phyloP scores from a whole-genome alignment of 2,888 invertebrate genomes.

The Catotricha subobsoleta region DNA sequence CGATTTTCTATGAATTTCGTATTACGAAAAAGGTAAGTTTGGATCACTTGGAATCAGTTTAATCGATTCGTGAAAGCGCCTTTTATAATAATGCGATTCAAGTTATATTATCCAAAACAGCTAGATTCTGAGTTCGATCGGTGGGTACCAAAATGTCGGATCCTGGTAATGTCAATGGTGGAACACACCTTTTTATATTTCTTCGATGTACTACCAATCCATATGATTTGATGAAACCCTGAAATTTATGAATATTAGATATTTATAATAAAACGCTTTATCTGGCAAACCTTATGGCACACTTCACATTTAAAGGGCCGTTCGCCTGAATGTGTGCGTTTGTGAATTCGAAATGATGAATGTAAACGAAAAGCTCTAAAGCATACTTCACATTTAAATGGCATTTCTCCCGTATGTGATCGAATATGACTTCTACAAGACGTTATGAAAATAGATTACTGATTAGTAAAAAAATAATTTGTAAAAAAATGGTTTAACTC shows the following conservation, averaged over 20 bases:
- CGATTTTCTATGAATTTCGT: no score
- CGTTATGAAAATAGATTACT: background rate
- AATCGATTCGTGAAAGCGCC: no score
- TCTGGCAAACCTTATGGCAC: background rate
- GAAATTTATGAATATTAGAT: background rate
- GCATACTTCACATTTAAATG: background rate
- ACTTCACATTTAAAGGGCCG: background rate
- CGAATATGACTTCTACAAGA: background rate
- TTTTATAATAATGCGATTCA: no score
- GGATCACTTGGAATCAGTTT: no score
- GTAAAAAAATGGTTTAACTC: background rate
- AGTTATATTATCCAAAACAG: no score
- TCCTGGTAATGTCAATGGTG: no score
- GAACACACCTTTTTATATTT: background rate
- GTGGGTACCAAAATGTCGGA: no score
- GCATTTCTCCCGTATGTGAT: background rate
- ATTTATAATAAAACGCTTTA: background rate
- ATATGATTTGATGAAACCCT: slow-evolving; percentile 1
- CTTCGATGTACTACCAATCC: background rate
- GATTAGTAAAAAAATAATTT: background rate
- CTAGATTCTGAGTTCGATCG: no score
- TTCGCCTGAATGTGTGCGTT: background rate
- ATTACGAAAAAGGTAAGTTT: no score
- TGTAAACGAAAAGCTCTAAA: background rate
- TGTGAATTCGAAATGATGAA: background rate